Base-by-base conservation (phyloP, 2,797 vertebrate genomes). In the Parotocinclus haroldoi region DNA sequence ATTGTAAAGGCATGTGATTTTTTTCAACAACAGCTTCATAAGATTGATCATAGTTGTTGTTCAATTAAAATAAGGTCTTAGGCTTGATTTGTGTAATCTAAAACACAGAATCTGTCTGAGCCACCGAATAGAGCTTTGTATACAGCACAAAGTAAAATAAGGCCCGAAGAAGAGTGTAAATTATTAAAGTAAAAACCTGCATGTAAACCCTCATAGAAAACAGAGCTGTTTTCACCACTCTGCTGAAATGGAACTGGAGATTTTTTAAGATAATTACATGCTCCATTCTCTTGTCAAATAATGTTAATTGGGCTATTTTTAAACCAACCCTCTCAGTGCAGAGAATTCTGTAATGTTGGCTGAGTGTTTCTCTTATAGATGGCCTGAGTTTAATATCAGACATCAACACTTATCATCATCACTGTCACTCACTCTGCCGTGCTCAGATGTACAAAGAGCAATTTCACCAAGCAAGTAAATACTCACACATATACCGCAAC, bases 291-390 rank as follows among this genome's bases (percentile, higher is more conserved):
- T 78, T 86, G 81, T 74, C 79, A 78, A 83, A 85, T 83, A 78
- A 83, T 78, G 82, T 81, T 88, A 87, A 90, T 88, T 85, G 80
- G 83, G 78, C 82, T 88, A 88, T 89, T 89, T 89, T 88, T 88
- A 88, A 86, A 80, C 75, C 77, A 72, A 79, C 78, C 40, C 46
- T 61, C 68, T 59, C 57, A 58, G 27, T 79, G 79, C 82, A 73
- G 82, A 86, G 78, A 80, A 83, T 81, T 86, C 74, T 76, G 42
- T 84, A 85, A 63, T 86, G 79, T 86, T 90, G 85, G 85, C 74
- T 58, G 50, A 55, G 46, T 71, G 45, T 74, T 80, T 86, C 81
- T 78, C 73, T 82, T 86, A 89, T 89, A 81, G 81, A 84, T 81
- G 83, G 85, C 77, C 80, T 12, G 72, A 72, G 80, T 81, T 76